Conservation (phyloP, 2,888 invertebrate species). For the Linnaemya tessellans region DNA sequence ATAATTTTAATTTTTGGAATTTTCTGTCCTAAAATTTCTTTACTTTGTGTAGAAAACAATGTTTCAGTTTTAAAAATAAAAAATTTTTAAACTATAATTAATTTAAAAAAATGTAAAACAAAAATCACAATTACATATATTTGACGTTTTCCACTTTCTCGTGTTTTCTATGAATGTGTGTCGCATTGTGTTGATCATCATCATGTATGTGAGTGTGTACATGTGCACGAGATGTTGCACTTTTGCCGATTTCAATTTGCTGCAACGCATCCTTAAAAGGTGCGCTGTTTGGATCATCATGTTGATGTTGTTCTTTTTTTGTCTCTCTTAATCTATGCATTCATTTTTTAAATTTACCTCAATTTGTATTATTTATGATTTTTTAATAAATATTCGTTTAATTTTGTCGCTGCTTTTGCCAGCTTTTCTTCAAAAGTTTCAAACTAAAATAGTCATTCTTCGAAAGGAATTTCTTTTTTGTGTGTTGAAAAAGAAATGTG, state of each 20-base stretch:
- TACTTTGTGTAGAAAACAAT: constrained; percentile 16
- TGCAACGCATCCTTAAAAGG: constrained; percentile 72
- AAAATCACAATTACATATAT: constrained; percentile 64
- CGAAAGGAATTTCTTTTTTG: constrained; percentile 38
- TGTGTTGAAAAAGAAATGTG: constrained; percentile 31
- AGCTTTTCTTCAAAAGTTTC: constrained; percentile 20
- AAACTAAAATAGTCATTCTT: constrained; percentile 44
- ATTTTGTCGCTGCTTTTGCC: background rate
- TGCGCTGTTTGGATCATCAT: constrained; percentile 64
- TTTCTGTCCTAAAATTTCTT: background rate
- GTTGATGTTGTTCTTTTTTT: constrained; percentile 5
- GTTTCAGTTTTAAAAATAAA: constrained; percentile 57
- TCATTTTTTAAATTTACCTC: constrained; percentile 49
- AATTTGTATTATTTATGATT: constrained; percentile 59
- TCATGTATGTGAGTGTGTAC: constrained; percentile 6
- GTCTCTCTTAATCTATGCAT: background rate
- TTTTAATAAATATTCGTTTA: constrained; percentile 13
- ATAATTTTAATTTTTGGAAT: background rate
- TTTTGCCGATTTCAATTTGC: constrained; percentile 47
- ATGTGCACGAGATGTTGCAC: constrained; percentile 34
- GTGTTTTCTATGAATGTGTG: constrained; percentile 22
- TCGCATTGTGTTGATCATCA: constrained; percentile 26
- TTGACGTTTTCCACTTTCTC: constrained; percentile 49
- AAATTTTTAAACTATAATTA: constrained; percentile 4
- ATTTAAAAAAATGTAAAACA: constrained; percentile 3